Evolutionary conservation across 2,797 vertebrate species (phyloP), one percentile per base, ranked within the genome.

Genomic region (Pseudochaenichthys georgianus): DNA sequence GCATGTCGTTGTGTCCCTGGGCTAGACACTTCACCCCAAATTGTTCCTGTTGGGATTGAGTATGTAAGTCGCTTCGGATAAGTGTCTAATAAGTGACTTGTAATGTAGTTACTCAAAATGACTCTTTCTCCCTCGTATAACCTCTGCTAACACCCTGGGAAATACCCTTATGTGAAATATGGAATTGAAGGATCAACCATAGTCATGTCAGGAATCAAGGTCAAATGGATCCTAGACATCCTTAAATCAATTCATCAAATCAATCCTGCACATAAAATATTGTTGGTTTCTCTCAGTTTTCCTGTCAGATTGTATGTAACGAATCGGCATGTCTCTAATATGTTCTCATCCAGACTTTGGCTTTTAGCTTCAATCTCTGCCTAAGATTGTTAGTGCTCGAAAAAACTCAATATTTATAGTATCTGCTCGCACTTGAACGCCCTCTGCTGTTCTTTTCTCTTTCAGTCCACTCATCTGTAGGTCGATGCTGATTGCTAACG

Each of bases 351-450:
- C 21, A 59, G 41, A 34, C 45, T 19, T 62, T 28, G 67, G 16
- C 59, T 45, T 9, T 19, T 10, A 16, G 1, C 45, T 60, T 13
- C 16, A 38, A 38, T 46, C 52, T 63, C 38, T 21, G 8, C 57
- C 63, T 62, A 34, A 50, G 38, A 53, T 54, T 19, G 58, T 64
- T 52, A 53, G 21, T 23, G 5, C 53, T 34, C 15, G 16, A 43
- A 77, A 60, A 34, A 75, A 73, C 57, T 67, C 31, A 7, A 43
- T 77, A 68, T 80, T 76, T 66, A 65, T 64, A 34, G 31, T n/a
- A 19, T 28, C 62, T 41, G 54, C 48, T 17, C 3, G 16, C 10
- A 15, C 54, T 61, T 45, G 31, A 41, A 50, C 19, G 48, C 2
- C 52, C 50, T 3, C 16, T 5, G 41, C 46, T 54, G 66, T 50